Conservation (phyloP, 2,113 vertebrate genomes). For the Calidris pygmaea region DNA sequence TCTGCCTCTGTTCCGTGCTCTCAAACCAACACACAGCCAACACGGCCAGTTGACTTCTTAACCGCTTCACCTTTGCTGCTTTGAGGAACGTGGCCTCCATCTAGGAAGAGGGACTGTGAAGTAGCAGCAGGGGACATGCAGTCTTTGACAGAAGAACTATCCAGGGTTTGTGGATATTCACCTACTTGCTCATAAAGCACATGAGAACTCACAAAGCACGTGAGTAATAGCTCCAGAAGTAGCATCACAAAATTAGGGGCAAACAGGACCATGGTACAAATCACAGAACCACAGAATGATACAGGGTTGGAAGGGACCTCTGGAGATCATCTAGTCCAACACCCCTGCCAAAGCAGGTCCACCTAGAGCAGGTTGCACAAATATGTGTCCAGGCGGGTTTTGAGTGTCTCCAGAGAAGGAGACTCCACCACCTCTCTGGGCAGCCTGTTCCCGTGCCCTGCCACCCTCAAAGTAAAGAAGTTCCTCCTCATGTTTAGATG, state of each 20-base stretch:
- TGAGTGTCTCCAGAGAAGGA: too few relatives aligned
- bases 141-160: neutral
- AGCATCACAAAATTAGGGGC: neutral
- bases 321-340: too few relatives aligned
- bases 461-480: too few relatives aligned
- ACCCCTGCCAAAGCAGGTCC: too few relatives aligned
- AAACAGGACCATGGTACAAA: neutral
- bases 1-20: neutral
- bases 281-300: too few relatives aligned
- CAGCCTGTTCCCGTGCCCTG: too few relatives aligned
- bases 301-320: too few relatives aligned
- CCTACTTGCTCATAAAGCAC: neutral
- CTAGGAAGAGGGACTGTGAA: neutral
- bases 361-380: too few relatives aligned
- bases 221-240: neutral
- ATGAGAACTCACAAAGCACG: neutral
- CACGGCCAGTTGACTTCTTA: neutral
- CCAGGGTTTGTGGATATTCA: neutral
- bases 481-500: too few relatives aligned
- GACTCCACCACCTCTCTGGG: too few relatives aligned
- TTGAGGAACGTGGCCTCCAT: fast-evolving
- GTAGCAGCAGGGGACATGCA: too few relatives aligned
- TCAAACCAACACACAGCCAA: neutral
- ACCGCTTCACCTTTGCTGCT: neutral
- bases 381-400: too few relatives aligned